Base-by-base conservation (phyloP, 2,797 vertebrate genomes). In the Cottoperca gobio region DNA sequence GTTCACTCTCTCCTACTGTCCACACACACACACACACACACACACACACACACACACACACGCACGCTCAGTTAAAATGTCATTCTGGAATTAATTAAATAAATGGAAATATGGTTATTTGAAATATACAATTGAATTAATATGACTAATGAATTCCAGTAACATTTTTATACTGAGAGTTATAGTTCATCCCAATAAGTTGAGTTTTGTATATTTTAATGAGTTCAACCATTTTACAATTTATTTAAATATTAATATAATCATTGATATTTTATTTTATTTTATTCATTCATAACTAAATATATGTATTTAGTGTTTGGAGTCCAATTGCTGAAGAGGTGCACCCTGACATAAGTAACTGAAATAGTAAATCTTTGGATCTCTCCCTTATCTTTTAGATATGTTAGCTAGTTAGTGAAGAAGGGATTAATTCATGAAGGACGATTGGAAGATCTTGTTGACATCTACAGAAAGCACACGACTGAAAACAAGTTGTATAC, bases 1-100 rank as follows among this genome's bases (percentile, higher is more conserved):
- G 57, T 57, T 90, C 80, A 76, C 74, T 84, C 65, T 82, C 53
- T 67, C 48, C 73, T 73, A 57, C 28, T 13, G 19, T 26, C 33
- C 68, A 46, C 6, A 39, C 7, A 48, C 58, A 21, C 26, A 7
- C 2, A 1, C 16, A 40, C 64, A 42, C 19, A 13, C 19, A 26
- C 40, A 39, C 9, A 55, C 60, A 64, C 11, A 61, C 37, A 1
- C 16, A 40, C 64, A 42, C 19, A 13, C 19, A 26, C 40, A 39
- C 9, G 55, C 60, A 64, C 11, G 61, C 37, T n/a, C n/a, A n/a
- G n/a, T n/a, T n/a, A 28, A 59, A 64, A 28, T 54, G 31, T 17
- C 3, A 17, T 39, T 23, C 48, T 57, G 4, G n/a, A 24, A 57
- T 24, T 11, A 12, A 39, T 35, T 0, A 26, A 35, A 37, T 3